Conservation (phyloP, 1,140 invertebrate species). For the Temnothorax nylanderi region DNA sequence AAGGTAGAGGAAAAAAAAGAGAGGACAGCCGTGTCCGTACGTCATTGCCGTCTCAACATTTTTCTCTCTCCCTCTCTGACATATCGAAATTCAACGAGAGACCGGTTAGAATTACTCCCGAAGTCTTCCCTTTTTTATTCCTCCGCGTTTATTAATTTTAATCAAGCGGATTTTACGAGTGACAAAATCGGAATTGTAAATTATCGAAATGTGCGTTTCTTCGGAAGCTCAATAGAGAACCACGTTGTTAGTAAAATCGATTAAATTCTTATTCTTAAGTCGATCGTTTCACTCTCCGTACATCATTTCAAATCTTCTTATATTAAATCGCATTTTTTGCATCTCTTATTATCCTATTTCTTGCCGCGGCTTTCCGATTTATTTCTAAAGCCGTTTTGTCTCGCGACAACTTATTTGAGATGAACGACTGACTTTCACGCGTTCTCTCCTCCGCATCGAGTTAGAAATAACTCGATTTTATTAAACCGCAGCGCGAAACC, state of each 20-base stretch:
- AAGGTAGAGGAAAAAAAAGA: neutral
- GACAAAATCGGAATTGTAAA: neutral
- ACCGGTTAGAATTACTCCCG: neutral
- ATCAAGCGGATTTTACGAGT: neutral
- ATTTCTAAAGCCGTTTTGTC: neutral
- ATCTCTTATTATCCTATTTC: neutral
- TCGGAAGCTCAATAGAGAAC: neutral
- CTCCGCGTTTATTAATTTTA: conserved; percentile 17
- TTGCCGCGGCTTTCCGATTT: neutral
- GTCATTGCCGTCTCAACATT: neutral
- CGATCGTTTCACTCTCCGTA: neutral
- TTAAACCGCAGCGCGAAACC: conserved; percentile 10
- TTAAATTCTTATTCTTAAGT: neutral
- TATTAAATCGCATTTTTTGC: neutral
- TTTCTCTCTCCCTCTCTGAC: neutral
- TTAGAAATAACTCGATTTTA: conserved; percentile 17
- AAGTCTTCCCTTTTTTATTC: neutral
- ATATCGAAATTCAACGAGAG: neutral
- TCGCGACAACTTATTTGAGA: neutral
- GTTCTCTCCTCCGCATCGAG: neutral
- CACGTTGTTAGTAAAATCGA: neutral
- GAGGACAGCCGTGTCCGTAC: neutral
- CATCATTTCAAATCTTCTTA: neutral
- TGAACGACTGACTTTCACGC: neutral
- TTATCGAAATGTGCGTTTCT: neutral